Base-by-base conservation (phyloP, 2,113 vertebrate genomes). In the Cromileptes altivelis region DNA sequence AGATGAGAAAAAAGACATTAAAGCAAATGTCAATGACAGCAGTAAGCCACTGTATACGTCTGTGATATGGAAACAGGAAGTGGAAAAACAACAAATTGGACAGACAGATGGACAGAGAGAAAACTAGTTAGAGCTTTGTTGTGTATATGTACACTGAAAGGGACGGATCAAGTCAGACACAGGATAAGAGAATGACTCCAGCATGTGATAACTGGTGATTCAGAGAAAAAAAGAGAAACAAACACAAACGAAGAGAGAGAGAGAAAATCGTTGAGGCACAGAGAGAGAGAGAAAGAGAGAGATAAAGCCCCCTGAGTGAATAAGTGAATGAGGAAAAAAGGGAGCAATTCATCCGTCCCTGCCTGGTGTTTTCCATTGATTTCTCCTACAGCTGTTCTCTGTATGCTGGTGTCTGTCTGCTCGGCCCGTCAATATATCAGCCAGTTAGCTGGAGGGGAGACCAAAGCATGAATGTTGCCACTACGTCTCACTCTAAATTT, bases 341-440 rank as follows among this genome's bases (percentile, higher is more conserved):
- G 45, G 71, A 82, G 77, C 61, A 83, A 80, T 74, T 75, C 80
- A 75, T 57, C 10, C 2, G 3, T 75, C 56, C 52, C 37, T 56
- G 30, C 13, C 45, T 88, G 74, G 74, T 68, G 77, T 82, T 85
- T 82, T 70, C 58, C 76, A 91, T 89, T 81, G 86, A 92, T 85
- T 88, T 83, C 23, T 53, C 70, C 83, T 52, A 25, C 13, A 70
- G 62, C 10, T 70, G 17, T 56, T 88, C 82, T 85, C 73, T 81
- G 63, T 72, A 70, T 78, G 74, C n/a, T 47, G 74, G 69, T 49
- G 50, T 64, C 70, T 62, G 83, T 65, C 61, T 75, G 64, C 62
- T 37, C 14, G 13, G 74, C 40, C 55, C 9, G 27, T 83, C 88
- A 72, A 90, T 90, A 85, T 30, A 74, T 62, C 68, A 82, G 79